These are phyloP conservation scores for Carterocephalus palaemon DNA, from an alignment of 2,888 invertebrate genomes.

Conservation along the genomic window DNA sequence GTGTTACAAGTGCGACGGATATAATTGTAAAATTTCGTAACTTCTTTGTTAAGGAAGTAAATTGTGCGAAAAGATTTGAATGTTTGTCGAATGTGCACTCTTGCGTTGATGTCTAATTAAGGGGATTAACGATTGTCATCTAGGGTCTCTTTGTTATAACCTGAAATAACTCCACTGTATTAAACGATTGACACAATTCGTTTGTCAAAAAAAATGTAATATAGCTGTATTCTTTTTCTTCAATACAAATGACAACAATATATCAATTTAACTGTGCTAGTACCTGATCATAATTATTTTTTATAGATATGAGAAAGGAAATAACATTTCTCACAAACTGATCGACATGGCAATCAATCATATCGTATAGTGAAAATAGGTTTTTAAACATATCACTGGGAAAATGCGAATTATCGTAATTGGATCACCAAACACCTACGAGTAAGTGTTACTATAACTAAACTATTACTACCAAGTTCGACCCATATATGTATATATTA, in stretches of 20 bases:
- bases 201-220: too few species aligned
- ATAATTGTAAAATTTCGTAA: conserved; percentile 66
- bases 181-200: background rate
- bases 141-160: conserved; percentile 1
- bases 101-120: conserved; percentile 30
- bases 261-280: too few species aligned
- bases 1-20: conserved; percentile 60
- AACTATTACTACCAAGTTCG: conserved; percentile 43
- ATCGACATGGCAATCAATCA: background rate
- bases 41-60: conserved; percentile 71
- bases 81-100: conserved; percentile 42
- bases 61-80: conserved; percentile 62
- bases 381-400: too few species aligned
- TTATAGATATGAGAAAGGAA: too few species aligned
- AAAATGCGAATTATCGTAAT: too few species aligned
- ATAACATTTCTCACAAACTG: background rate
- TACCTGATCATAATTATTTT: too few species aligned
- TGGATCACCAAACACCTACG: conserved; percentile 1
- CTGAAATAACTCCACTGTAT: conserved; percentile 9
- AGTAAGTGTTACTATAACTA: background rate
- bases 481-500: conserved; percentile 51
- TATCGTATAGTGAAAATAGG: background rate
- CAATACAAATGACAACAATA: too few species aligned
- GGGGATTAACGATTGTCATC: conserved; percentile 20
- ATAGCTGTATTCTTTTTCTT: too few species aligned